Conservation (phyloP, 1,140 invertebrate species). For the Yoshiicerus persimilis region DNA sequence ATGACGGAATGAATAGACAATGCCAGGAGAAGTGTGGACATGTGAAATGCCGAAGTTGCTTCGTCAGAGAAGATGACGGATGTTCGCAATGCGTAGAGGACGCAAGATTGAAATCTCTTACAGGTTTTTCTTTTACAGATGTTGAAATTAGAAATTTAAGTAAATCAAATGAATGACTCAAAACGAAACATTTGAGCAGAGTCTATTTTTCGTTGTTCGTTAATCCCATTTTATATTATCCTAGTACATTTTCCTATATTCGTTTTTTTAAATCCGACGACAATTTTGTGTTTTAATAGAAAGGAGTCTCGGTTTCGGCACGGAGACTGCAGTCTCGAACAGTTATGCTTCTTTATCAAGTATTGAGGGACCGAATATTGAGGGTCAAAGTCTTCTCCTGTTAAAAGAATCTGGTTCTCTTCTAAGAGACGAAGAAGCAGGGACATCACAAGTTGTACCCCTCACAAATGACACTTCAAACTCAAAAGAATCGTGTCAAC, state of each 20-base stretch:
- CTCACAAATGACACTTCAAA: not conserved
- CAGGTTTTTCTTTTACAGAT: too few relatives aligned
- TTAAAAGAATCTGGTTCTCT: not conserved
- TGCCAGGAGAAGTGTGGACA: constrained; percentile 58
- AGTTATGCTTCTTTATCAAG: not conserved
- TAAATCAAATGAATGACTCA: too few relatives aligned
- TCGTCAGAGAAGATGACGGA: constrained; percentile 53
- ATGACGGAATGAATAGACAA: constrained; percentile 51
- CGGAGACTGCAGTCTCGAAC: not conserved
- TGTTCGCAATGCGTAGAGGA: constrained; percentile 53
- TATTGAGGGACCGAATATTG: not conserved
- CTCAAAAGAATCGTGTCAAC: not conserved
- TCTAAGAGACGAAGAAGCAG: not conserved
- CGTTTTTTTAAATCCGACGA: too few relatives aligned
- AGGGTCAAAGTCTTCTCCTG: not conserved
- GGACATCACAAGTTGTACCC: not conserved
- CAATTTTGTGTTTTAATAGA: not conserved
- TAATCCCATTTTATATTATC: too few relatives aligned
- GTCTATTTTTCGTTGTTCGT: too few relatives aligned
- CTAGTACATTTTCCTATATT: too few relatives aligned
- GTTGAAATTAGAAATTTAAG: too few relatives aligned
- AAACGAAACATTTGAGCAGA: too few relatives aligned
- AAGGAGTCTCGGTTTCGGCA: not conserved
- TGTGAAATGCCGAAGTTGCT: constrained; percentile 56
- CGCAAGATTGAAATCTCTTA: not conserved